Conservation (phyloP, 2,888 invertebrate species). For the Brachypterus glaber region DNA sequence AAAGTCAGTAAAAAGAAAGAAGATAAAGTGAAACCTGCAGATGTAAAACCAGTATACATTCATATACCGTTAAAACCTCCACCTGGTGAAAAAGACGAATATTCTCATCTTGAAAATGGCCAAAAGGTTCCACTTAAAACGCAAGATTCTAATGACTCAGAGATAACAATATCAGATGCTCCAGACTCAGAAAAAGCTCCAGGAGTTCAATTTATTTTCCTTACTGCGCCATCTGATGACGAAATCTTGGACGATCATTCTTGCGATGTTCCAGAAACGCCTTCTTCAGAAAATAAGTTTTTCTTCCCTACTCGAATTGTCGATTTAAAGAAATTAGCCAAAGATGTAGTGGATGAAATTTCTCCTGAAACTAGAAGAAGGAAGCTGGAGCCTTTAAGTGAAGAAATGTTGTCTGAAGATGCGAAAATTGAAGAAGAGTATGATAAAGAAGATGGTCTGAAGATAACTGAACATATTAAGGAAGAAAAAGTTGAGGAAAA, state of each 20-base stretch:
- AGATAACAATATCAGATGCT: conserved; percentile 9
- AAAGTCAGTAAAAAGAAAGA: conserved; percentile 16
- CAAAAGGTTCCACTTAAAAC: conserved; percentile 10
- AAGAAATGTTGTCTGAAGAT: conserved; percentile 23
- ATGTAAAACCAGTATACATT: conserved; percentile 33
- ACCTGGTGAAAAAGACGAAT: conserved; percentile 36
- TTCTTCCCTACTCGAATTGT: conserved; percentile 28
- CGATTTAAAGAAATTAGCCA: conserved; percentile 34
- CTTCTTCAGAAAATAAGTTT: conserved; percentile 26
- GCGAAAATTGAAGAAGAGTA: conserved; percentile 17
- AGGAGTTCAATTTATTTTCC: conserved; percentile 36
- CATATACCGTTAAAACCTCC: conserved; percentile 39
- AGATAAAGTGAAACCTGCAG: conserved; percentile 17
- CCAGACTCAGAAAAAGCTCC: conserved; percentile 16
- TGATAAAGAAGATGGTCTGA: conserved; percentile 39
- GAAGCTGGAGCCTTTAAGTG: conserved; percentile 23
- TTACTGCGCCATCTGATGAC: conserved; percentile 40
- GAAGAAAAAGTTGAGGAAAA: conserved; percentile 12
- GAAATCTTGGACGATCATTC: conserved; percentile 33
- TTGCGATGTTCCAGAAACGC: conserved; percentile 34
- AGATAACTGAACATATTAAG: conserved; percentile 20
- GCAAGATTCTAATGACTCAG: not conserved
- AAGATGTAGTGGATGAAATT: conserved; percentile 32
- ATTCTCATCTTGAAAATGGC: conserved; percentile 34
- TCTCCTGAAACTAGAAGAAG: conserved; percentile 25